Evolutionary conservation across 2,113 vertebrate genomes (phyloP).

Genomic region (Aptenodytes patagonicus): DNA sequence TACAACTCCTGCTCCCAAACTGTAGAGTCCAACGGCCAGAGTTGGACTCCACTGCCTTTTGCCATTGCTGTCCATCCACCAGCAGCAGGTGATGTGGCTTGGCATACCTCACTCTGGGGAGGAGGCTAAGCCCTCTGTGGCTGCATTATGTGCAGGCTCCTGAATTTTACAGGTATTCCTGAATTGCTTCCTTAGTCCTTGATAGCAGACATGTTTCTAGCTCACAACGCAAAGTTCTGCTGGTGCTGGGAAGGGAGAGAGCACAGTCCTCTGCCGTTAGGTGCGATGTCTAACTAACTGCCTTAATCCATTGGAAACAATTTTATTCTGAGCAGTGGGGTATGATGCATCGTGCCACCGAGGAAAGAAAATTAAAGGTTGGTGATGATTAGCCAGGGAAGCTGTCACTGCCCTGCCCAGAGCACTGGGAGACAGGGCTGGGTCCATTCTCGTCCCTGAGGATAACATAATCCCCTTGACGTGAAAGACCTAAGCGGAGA

Average conservation of each 20-base stretch:
- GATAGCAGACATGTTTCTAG: background rate
- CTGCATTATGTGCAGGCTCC: background rate
- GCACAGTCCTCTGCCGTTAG: background rate
- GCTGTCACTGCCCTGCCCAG: background rate
- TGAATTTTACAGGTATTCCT: background rate
- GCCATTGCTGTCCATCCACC: background rate
- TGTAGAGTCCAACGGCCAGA: accelerated
- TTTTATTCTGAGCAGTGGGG: background rate
- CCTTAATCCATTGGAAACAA: background rate
- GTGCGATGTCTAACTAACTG: background rate
- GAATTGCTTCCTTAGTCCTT: background rate
- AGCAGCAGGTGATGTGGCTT: background rate
- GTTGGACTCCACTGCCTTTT: background rate
- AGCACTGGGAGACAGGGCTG: background rate
- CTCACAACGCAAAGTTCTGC: background rate
- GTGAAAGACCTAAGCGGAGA: background rate
- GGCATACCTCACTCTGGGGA: background rate
- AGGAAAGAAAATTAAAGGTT: background rate
- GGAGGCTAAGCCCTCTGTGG: background rate
- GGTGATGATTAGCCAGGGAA: background rate
- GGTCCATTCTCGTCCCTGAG: background rate
- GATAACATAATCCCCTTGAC: background rate
- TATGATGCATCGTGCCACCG: background rate
- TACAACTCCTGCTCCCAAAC: background rate
- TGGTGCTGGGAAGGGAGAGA: background rate